These are phyloP conservation scores for Rhabdophis nuchalis DNA, from an alignment of 2,797 vertebrate genomes.

Conservation along the genomic window DNA sequence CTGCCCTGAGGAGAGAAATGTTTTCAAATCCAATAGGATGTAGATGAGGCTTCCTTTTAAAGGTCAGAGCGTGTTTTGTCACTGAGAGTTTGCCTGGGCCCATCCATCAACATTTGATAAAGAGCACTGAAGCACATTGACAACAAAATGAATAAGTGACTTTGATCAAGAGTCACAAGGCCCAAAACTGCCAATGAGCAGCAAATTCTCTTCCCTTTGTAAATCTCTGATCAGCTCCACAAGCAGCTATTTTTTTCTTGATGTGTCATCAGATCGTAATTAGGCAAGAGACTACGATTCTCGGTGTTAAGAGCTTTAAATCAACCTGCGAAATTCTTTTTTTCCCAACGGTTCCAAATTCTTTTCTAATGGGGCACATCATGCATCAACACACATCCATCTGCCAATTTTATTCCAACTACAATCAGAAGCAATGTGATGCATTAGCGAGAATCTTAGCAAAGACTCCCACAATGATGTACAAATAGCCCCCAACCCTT, in stretches of 20 bases:
- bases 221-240: not conserved
- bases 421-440: not conserved
- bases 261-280: not conserved
- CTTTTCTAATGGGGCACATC: not conserved
- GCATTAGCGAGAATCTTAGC: not conserved
- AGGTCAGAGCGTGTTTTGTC: not conserved
- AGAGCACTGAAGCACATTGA: not conserved
- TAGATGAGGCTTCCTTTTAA: not conserved
- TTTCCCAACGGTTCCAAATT: not conserved
- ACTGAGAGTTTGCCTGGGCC: not conserved
- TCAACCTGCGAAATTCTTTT: not conserved
- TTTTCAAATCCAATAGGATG: constrained; percentile 11
- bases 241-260: not conserved
- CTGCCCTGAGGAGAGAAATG: not conserved
- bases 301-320: not conserved
- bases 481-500: not conserved
- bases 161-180: not conserved
- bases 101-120: constrained; percentile 6
- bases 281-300: not conserved
- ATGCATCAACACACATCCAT: not conserved
- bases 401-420: not conserved
- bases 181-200: not conserved
- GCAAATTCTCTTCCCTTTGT: not conserved
- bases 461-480: not conserved
- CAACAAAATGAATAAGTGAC: not conserved